Evolutionary conservation across 2,113 vertebrate species (phyloP).

Genomic region (Heliornis fulica): DNA sequence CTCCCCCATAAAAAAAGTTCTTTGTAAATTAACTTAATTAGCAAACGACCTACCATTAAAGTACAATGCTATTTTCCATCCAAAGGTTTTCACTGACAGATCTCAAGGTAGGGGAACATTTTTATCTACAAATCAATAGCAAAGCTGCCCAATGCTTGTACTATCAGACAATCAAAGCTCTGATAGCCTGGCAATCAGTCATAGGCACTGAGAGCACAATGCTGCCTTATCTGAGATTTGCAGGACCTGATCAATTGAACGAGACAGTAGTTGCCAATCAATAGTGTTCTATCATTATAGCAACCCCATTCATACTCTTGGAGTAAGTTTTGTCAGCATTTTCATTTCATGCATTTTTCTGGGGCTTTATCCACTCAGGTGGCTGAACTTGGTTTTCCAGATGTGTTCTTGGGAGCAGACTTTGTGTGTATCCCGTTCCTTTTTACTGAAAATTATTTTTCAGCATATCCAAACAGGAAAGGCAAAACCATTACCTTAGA

Average conservation of each 20-base stretch:
- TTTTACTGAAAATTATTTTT: background rate
- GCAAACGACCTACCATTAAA: slow-evolving; percentile 49
- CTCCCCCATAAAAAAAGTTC: background rate
- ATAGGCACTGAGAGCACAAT: slow-evolving; percentile 74
- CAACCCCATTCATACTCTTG: slow-evolving; percentile 12
- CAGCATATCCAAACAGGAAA: background rate
- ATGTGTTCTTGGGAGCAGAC: background rate
- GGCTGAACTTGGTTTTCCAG: background rate
- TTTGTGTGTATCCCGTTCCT: background rate
- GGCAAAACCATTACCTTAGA: background rate
- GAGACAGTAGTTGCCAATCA: slow-evolving; percentile 47
- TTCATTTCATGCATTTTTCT: background rate
- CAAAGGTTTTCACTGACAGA: slow-evolving; percentile 40
- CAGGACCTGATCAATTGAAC: slow-evolving; percentile 59
- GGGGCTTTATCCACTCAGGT: background rate
- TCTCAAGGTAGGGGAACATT: slow-evolving; percentile 47
- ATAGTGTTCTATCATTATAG: slow-evolving; percentile 62
- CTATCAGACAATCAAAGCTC: slow-evolving; percentile 78
- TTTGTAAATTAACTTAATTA: slow-evolving; percentile 66
- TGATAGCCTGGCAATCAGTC: slow-evolving; percentile 71
- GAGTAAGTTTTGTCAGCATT: slow-evolving; percentile 55
- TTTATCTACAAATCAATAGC: slow-evolving; percentile 81
- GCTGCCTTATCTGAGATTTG: slow-evolving; percentile 72
- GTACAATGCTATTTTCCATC: slow-evolving; percentile 13
- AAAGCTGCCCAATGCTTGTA: slow-evolving; percentile 69